Evolutionary conservation across 1,140 invertebrate species (phyloP), one percentile per base, ranked within the genome.

Genomic region (Myzus persicae): DNA sequence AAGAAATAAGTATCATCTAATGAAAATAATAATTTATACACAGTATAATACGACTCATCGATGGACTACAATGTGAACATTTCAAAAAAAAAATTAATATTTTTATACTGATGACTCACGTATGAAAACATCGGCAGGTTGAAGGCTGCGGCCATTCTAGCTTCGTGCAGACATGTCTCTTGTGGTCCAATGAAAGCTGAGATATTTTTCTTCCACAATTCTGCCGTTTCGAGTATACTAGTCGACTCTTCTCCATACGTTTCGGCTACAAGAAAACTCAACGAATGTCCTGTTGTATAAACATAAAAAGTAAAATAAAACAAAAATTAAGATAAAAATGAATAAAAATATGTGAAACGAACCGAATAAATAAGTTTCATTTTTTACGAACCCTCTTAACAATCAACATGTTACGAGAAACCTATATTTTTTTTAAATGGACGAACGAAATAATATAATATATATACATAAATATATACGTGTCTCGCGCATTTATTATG

Each of bases 81-180:
- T 67, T 67, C 31, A 67, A 38, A 38, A 38, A 9, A 40, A 85
- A 14, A 42, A 48, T 48, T 20, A 48, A 26, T 85, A 85, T 44
- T 31, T 85, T 85, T 48, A 46, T 48, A 46, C 42, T 87, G 36
- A 96, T 87, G 36, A 96, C 97, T 96, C 95, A 98, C 97, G 94
- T 98, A 98, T 93, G 97, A 97, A 94, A 98, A 97, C 97, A 98
- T 98, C 14, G 97, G 96, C 44, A 99, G 95, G 95, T 99, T 99
- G 95, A 99, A 99, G n/a, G 98, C 97, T 1, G 98, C 98, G 0
- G 99, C 99, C 96, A 99, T 98, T 93, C 97, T 96, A 0, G 98
- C 99, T 95, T 99, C 99, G 95, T 99, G 98, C 2, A 98, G 96
- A 95, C 99, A 99, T 1, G 98, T 99, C 95, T 99, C 98, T 95